A percentile compares a stretch with the other conserved stretches of the same genome.
These are phyloP conservation scores for Lordiphosa collinella DNA, from an alignment of 1,140 invertebrate genomes.

Conservation along the genomic window DNA sequence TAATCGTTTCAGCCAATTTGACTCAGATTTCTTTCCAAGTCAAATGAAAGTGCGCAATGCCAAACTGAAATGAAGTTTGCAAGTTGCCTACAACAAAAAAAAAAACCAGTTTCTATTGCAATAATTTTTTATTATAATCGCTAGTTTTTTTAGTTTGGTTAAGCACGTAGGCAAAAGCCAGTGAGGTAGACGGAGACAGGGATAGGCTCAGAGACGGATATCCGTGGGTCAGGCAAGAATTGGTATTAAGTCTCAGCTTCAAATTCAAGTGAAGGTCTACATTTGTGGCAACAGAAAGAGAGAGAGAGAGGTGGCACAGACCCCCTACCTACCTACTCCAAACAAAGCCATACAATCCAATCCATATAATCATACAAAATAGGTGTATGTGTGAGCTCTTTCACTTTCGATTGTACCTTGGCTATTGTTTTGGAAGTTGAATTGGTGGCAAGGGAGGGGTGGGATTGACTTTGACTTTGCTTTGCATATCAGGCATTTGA, in stretches of 20 bases:
- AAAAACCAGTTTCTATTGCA: slow-evolving; percentile 39
- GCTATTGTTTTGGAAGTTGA: neutral
- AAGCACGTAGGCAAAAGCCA: slow-evolving; percentile 20
- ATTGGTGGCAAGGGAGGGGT: too few species aligned
- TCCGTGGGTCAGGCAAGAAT: slow-evolving; percentile 11
- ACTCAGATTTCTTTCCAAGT: neutral
- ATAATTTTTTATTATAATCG: slow-evolving; percentile 27
- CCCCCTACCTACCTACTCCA: slow-evolving; percentile 6
- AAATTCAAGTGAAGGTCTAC: slow-evolving; percentile 15
- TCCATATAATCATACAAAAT: too few species aligned
- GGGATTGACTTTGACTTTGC: too few species aligned
- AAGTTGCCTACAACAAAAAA: slow-evolving; percentile 1
- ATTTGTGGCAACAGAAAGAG: slow-evolving; percentile 3
- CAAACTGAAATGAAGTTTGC: slow-evolving; percentile 2
- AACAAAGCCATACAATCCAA: slow-evolving; percentile 26
- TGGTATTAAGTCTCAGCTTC: slow-evolving; percentile 13
- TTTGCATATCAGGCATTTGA: too few species aligned
- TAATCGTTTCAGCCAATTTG: neutral
- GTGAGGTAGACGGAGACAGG: slow-evolving; percentile 1
- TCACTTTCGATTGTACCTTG: slow-evolving; percentile 24
- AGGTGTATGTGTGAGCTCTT: slow-evolving; percentile 15
- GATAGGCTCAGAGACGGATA: neutral
- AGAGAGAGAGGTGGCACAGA: neutral
- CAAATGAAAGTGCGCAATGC: slow-evolving; percentile 5
- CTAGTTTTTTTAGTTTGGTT: slow-evolving; percentile 11